Evolutionary conservation across 2,797 vertebrate species (phyloP), one percentile per base, ranked within the genome.

Genomic region (Miichthys miiuy): DNA sequence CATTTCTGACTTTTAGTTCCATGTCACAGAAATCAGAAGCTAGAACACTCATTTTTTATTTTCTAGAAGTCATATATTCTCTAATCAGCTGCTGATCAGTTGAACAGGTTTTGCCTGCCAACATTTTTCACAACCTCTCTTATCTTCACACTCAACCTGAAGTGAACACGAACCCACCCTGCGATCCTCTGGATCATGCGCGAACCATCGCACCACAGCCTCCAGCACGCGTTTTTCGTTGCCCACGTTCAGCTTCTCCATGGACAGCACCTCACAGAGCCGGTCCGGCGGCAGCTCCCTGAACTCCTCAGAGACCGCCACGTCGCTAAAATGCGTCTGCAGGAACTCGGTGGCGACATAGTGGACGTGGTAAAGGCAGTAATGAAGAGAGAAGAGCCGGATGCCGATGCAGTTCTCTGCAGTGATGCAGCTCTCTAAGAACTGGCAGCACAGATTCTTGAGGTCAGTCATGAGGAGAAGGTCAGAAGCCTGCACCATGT

Each of bases 381-480:
- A 99, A 88, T 98, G 98, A 50, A 99, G 93, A 0, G 98, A 97
- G 86, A 99, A 99, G 85, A 98, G 96, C 2, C 97, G 96, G 91
- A 99, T 99, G 65, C 98, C 98, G 0, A 99, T 96, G 94, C 98
- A 99, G 95, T 99, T 99, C 92, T 99, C 98, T 0, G 98, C 98
- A 0, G 95, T 96, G 80, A 99, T 98, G 92, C 98, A 99, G 93
- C 97, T 96, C 93, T 99, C 97, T 65, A 99, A 72, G 91, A 99
- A 99, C 95, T 99, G 97, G 75, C 97, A 99, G 94, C 98, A 99
- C 85, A 99, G 94, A 7, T 94, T 92, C 94, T 99, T 99, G 6
- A 99, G 97, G 89, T 99, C 98, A 0, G 97, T 98, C 86, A 99
- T 96, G 72, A 99, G 96, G 67, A 99, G 96, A 70, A 99, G 95